Conservation (phyloP, 2,113 vertebrate species). For the Hippocampus mohnikei region DNA sequence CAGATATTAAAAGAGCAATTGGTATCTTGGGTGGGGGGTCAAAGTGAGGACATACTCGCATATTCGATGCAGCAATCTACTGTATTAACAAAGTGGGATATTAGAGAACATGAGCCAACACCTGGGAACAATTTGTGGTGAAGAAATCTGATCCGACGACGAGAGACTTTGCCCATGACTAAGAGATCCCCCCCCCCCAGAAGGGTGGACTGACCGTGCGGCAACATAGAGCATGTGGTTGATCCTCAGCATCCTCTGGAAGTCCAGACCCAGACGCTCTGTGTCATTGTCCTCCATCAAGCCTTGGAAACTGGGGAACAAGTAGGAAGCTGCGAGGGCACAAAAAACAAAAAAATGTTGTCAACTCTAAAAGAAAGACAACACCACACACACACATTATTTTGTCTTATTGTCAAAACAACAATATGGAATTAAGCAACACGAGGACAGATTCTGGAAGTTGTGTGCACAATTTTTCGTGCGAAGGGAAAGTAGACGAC, state of each 20-base stretch:
- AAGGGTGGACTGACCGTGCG: conserved; percentile 77
- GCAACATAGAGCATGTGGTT: conserved; percentile 86
- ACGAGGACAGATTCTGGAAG: neutral
- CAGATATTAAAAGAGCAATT: too few relatives aligned
- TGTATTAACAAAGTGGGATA: neutral
- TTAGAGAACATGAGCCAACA: neutral
- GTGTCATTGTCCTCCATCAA: conserved; percentile 81
- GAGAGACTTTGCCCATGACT: neutral
- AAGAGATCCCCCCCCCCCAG: neutral
- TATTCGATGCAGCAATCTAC: too few relatives aligned
- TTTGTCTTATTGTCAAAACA: neutral
- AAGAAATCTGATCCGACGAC: neutral
- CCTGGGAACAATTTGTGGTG: too few relatives aligned
- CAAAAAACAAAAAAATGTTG: conserved; percentile 1
- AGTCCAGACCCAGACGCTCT: conserved; percentile 81
- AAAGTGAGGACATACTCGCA: too few relatives aligned
- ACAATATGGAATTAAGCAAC: neutral
- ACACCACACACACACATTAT: neutral
- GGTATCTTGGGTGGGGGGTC: too few relatives aligned
- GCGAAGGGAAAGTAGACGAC: neutral
- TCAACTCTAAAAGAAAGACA: neutral
- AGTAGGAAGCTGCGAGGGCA: conserved; percentile 68
- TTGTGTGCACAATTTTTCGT: too few relatives aligned
- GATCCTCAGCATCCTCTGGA: conserved; percentile 87
- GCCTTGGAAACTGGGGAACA: conserved; percentile 82